phyloP scores from a whole-genome alignment of 2,113 vertebrate genomes.

The Gulo gulo region DNA sequence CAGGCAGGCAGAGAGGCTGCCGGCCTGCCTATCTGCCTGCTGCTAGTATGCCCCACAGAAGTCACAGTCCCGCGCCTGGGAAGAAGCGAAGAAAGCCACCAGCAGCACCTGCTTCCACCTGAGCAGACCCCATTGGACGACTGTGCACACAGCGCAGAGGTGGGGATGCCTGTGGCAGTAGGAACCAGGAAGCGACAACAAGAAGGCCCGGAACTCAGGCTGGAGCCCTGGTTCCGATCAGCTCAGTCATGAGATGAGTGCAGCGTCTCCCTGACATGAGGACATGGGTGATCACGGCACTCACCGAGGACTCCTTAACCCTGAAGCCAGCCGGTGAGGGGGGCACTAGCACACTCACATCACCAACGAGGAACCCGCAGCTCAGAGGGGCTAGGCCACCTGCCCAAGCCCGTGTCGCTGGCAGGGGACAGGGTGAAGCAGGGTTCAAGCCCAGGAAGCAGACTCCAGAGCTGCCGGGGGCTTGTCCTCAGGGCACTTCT shows the following conservation, averaged over 20 bases:
- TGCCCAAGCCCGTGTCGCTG: neutral
- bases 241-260: neutral
- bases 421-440: neutral
- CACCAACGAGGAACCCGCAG: neutral
- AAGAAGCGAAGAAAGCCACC: constrained; percentile 20
- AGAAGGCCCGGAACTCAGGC: neutral
- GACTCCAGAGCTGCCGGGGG: neutral
- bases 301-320: neutral
- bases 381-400: neutral
- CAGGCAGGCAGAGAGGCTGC: neutral
- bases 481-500: neutral
- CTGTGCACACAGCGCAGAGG: neutral
- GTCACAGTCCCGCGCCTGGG: neutral
- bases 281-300: fast-evolving
- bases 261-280: neutral
- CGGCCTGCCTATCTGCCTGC: neutral
- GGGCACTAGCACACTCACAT: neutral
- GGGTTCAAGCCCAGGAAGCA: neutral
- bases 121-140: neutral
- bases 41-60: neutral
- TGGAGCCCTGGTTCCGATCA: neutral
- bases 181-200: neutral
- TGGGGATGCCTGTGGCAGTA: neutral
- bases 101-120: neutral
- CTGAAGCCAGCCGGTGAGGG: neutral